These are phyloP conservation scores for Yponomeuta evonymella DNA, from an alignment of 2,888 invertebrate genomes.

Conservation along the genomic window DNA sequence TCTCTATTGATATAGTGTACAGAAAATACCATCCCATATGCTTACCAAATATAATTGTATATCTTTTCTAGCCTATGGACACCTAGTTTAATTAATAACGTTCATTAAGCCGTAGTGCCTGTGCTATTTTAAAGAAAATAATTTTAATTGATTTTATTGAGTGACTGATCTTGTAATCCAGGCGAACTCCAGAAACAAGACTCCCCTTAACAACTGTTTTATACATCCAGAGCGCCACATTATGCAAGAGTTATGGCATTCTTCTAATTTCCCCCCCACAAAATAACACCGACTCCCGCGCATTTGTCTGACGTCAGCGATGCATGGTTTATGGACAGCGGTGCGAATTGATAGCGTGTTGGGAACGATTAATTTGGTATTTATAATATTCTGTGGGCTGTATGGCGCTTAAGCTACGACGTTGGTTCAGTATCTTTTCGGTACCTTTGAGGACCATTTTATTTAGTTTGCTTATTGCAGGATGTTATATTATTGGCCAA, in stretches of 20 bases:
- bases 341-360: not conserved
- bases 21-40: too few relatives aligned
- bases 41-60: too few relatives aligned
- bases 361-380: conserved; percentile 47
- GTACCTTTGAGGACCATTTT: too few relatives aligned
- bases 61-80: too few relatives aligned
- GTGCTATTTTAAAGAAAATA: too few relatives aligned
- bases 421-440: not conserved
- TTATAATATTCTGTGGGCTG: conserved; percentile 29
- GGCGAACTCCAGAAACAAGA: conserved; percentile 11
- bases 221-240: conserved; percentile 39
- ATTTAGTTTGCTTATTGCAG: too few relatives aligned
- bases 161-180: too few relatives aligned
- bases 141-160: too few relatives aligned
- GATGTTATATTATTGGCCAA: too few relatives aligned
- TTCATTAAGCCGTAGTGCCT: too few relatives aligned
- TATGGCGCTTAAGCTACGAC: not conserved
- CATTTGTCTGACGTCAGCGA: conserved; percentile 58
- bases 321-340: conserved; percentile 36
- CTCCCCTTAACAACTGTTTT: conserved; percentile 40
- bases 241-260: conserved; percentile 46
- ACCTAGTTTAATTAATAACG: too few relatives aligned
- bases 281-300: conserved; percentile 7
- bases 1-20: too few relatives aligned
- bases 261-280: not conserved